Evolutionary conservation across 2,797 vertebrate genomes (phyloP).

Genomic region (Galagoides demidoff): DNA sequence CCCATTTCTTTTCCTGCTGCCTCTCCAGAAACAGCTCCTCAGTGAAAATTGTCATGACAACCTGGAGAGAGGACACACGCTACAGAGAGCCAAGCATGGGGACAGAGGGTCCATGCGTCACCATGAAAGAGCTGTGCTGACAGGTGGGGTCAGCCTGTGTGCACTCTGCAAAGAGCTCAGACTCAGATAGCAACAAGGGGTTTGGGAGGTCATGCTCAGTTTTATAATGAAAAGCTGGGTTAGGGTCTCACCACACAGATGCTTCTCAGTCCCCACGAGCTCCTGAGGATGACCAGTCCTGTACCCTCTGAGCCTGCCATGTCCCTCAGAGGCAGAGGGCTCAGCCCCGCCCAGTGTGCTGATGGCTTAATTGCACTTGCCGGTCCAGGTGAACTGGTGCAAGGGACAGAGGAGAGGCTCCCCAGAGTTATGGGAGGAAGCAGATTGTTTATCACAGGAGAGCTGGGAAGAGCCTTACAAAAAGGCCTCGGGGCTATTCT

Average conservation of each 20-base stretch:
- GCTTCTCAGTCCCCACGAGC: rapidly evolving
- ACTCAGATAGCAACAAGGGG: neutral
- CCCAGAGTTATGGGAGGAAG: neutral
- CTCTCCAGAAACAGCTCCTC: constrained; percentile 62
- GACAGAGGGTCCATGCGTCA: neutral
- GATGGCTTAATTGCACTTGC: neutral
- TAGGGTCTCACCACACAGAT: rapidly evolving
- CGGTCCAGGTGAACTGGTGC: neutral
- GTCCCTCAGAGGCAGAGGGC: neutral
- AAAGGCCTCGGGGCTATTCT: neutral
- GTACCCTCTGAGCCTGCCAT: rapidly evolving
- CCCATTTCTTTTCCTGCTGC: constrained; percentile 3
- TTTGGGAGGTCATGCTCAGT: neutral
- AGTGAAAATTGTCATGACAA: constrained; percentile 78
- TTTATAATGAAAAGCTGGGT: neutral
- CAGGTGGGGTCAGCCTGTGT: neutral
- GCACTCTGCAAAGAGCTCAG: neutral
- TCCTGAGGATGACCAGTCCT: neutral
- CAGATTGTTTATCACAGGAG: neutral
- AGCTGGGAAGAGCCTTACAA: neutral
- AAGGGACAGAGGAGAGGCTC: neutral
- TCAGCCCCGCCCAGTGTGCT: neutral
- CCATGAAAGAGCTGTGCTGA: neutral
- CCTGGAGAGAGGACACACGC: constrained; percentile 41
- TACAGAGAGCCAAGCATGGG: neutral